Base-by-base conservation (phyloP, 2,888 invertebrate species). In the Lucinisca nassula region DNA sequence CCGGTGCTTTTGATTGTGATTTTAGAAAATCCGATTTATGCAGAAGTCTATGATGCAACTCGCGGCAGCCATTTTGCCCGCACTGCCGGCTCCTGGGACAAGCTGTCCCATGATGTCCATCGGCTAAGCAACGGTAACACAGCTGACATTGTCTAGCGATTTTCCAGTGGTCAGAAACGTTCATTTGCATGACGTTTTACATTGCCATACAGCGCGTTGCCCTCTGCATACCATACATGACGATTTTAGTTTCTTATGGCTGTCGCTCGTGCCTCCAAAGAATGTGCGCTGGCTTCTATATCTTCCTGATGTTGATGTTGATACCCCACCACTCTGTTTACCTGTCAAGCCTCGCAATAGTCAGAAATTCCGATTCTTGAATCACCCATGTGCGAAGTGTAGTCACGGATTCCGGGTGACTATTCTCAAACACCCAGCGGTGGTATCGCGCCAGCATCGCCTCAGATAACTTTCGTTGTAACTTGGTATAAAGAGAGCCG, bases 391-490 rank as follows among this genome's bases (percentile, higher is more conserved):
- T 74, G 21, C 38, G 49, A 45, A 78, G 67, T n/a, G 21, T 49
- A 35, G 49, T 61, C 6, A 82, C 82, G 10, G 72, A 73, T 32
- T 78, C 78, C 37, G 24, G 30, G 35, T 78, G 70, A 17, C 45
- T 37, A 30, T 61, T 82, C 72, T 78, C 82, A 78, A 32, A 82
- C 21, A 85, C n/a, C 81, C 82, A 82, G 27, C 78, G 38, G 32
- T 85, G 77, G 40, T 85, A 85, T 30, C 58, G 35, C 6, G 85
- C 32, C 21, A 82, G 45, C 85, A 85, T 85, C 8, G 74, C 35
- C 30, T 85, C 82, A 10, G 85, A 73, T 40, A 85, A 30, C 17
- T 82, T 85, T 51, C 61, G 79, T 24, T 51, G 38, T 30, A 79
- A 51, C 67, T 75, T 49, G 10, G 24, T 2, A 49, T 83, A 78